phyloP scores from a whole-genome alignment of 2,113 vertebrate genomes.

The Pseudolaguvia tuberculata region DNA sequence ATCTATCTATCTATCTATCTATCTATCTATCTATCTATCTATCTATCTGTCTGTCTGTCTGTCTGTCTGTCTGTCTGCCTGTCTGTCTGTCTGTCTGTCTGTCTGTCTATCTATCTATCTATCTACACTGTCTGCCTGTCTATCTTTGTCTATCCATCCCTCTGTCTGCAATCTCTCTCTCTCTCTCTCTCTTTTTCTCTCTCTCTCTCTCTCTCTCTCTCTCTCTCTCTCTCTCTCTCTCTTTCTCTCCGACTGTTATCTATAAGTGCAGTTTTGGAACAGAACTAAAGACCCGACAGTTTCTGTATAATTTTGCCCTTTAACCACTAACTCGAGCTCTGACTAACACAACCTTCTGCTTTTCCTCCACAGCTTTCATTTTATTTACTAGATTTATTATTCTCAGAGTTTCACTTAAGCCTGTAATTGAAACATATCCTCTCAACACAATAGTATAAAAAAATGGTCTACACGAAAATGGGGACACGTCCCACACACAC shows the following conservation, averaged over 20 bases:
- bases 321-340: not conserved
- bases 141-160: no score
- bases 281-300: not conserved
- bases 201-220: no score
- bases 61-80: no score
- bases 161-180: not conserved
- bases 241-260: not conserved
- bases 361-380: not conserved
- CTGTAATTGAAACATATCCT: slow-evolving; percentile 12
- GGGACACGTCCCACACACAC: not conserved
- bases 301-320: not conserved
- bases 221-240: no score
- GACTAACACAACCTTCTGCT: not conserved
- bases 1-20: not conserved
- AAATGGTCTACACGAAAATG: not conserved
- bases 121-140: no score
- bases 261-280: no score
- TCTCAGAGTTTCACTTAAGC: not conserved
- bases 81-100: no score
- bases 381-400: not conserved
- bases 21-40: not conserved
- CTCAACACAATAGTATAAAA: not conserved
- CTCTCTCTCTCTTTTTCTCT: not conserved
- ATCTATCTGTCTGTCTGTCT: not conserved
- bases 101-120: no score